Conservation (phyloP, 2,888 invertebrate species). For the Anticlea derivata region DNA sequence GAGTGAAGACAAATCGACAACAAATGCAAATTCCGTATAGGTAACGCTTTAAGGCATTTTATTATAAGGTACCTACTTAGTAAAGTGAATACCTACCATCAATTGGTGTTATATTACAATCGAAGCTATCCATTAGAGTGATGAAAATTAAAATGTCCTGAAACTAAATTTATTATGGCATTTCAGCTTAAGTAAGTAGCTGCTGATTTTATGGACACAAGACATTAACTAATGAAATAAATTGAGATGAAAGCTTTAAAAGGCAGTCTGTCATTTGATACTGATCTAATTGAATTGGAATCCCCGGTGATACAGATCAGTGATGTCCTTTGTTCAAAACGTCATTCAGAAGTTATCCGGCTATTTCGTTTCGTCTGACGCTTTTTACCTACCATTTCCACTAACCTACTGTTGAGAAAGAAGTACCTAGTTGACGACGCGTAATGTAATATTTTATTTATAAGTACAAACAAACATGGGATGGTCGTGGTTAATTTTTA, state of each 20-base stretch:
- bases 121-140: slow-evolving; percentile 35
- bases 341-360: not conserved
- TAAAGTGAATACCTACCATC: slow-evolving; percentile 1
- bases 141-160: slow-evolving; percentile 30
- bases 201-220: slow-evolving; percentile 31
- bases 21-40: too few relatives aligned
- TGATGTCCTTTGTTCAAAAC: slow-evolving; percentile 6
- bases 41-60: too few relatives aligned
- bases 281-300: slow-evolving; percentile 28
- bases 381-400: too few relatives aligned
- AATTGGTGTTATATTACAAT: slow-evolving; percentile 20
- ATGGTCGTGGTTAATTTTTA: too few relatives aligned
- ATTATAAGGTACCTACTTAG: too few relatives aligned
- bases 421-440: too few relatives aligned
- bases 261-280: slow-evolving; percentile 16
- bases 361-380: not conserved
- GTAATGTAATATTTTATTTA: too few relatives aligned
- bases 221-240: slow-evolving; percentile 31
- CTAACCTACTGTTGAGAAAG: too few relatives aligned
- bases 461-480: too few relatives aligned
- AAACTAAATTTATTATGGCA: slow-evolving; percentile 6
- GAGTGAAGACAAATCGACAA: too few relatives aligned
- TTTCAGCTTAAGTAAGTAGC: slow-evolving; percentile 14
- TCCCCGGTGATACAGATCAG: slow-evolving; percentile 4
- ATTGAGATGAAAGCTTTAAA: slow-evolving; percentile 14